These are phyloP conservation scores for Melipona quadrifasciata DNA, from an alignment of 1,140 invertebrate genomes.

Conservation along the genomic window DNA sequence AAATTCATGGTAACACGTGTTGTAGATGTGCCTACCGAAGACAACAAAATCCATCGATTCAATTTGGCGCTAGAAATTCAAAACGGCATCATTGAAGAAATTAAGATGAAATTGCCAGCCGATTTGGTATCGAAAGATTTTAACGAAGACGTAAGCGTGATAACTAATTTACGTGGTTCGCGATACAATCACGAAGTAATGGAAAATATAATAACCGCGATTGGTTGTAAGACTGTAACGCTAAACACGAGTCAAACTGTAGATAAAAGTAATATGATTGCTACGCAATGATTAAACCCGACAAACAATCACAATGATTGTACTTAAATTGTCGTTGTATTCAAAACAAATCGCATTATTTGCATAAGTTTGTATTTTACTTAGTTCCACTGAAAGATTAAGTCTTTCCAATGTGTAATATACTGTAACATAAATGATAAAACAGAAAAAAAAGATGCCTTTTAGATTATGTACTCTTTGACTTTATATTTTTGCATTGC, in stretches of 20 bases:
- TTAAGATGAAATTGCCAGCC: slow-evolving; percentile 75
- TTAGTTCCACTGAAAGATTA: not conserved
- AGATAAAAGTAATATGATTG: slow-evolving; percentile 72
- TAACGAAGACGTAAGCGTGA: slow-evolving; percentile 74
- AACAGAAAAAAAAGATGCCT: not conserved
- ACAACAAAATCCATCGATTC: slow-evolving; percentile 61
- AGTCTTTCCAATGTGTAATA: slow-evolving; percentile 11
- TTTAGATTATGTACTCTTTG: not conserved
- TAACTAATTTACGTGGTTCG: slow-evolving; percentile 75
- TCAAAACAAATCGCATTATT: not conserved
- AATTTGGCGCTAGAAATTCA: slow-evolving; percentile 74
- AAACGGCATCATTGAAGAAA: slow-evolving; percentile 75
- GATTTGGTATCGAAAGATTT: slow-evolving; percentile 61
- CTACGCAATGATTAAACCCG: slow-evolving; percentile 66
- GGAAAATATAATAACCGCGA: slow-evolving; percentile 74
- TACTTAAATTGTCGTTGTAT: slow-evolving; percentile 39
- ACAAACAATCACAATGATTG: slow-evolving; percentile 36
- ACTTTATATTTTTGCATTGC: slow-evolving; percentile 22
- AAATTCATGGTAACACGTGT: slow-evolving; percentile 86
- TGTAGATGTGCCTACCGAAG: slow-evolving; percentile 64
- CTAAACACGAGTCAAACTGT: slow-evolving; percentile 60
- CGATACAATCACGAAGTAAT: slow-evolving; percentile 73
- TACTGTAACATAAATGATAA: slow-evolving; percentile 27
- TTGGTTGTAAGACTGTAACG: slow-evolving; percentile 74
- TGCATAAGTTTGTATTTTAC: not conserved